These are phyloP conservation scores for Phaetusa simplex DNA, from an alignment of 2,113 vertebrate species.

Conservation along the genomic window DNA sequence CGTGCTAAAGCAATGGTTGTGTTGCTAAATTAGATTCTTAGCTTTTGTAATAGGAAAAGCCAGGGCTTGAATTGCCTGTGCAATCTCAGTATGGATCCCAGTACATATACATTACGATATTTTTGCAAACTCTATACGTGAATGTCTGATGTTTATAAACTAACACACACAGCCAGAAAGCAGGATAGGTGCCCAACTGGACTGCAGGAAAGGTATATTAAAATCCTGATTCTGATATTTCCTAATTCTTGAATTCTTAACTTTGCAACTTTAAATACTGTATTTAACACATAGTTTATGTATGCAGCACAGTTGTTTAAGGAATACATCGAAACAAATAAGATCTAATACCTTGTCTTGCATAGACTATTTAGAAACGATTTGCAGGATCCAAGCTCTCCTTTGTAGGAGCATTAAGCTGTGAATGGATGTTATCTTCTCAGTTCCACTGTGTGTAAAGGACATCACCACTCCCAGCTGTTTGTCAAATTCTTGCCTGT, in stretches of 20 bases:
- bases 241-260: background rate
- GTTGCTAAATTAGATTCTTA: slow-evolving; percentile 15
- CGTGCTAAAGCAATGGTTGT: background rate
- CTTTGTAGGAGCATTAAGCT: background rate
- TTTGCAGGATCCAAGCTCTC: background rate
- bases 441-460: background rate
- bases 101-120: background rate
- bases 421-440: background rate
- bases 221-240: background rate
- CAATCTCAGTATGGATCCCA: background rate
- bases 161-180: background rate
- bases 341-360: background rate
- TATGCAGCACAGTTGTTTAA: background rate
- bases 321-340: background rate
- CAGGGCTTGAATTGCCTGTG: background rate
- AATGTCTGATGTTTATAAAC: background rate
- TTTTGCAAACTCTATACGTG: background rate
- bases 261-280: background rate
- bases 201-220: background rate
- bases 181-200: background rate
- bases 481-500: background rate
- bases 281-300: background rate
- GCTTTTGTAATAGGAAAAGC: background rate
- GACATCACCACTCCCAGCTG: background rate
- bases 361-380: background rate